phyloP scores from a whole-genome alignment of 1,140 invertebrate genomes.

The Neodiprion virginianus region DNA sequence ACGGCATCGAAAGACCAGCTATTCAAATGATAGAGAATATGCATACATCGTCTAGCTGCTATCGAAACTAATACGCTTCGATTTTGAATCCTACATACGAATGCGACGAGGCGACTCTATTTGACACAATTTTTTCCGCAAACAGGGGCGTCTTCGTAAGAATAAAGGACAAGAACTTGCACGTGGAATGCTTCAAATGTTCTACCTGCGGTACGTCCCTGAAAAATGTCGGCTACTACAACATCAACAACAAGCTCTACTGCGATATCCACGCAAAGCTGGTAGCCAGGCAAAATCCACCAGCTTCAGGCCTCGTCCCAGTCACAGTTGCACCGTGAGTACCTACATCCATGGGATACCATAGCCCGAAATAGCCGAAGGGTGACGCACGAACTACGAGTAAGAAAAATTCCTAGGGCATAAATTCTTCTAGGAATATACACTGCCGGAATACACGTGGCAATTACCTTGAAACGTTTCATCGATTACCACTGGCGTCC shows the following conservation, averaged over 20 bases:
- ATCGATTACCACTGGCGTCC: not conserved
- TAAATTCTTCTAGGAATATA: no score
- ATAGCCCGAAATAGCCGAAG: not conserved
- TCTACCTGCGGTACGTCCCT: conserved; percentile 92
- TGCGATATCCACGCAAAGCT: conserved; percentile 95
- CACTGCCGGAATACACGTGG: not conserved
- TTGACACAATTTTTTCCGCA: conserved; percentile 34
- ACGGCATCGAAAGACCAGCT: no score
- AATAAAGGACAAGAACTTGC: conserved; percentile 95
- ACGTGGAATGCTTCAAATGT: conserved; percentile 97
- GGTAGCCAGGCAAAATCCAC: conserved; percentile 83
- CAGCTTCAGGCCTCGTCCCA: conserved; percentile 74
- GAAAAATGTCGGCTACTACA: conserved; percentile 97
- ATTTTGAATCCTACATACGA: no score
- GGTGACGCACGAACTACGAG: not conserved
- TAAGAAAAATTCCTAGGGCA: not conserved
- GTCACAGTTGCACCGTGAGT: conserved; percentile 83
- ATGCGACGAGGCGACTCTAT: conserved; percentile 7
- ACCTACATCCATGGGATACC: not conserved
- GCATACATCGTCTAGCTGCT: no score
- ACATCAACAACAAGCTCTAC: conserved; percentile 94
- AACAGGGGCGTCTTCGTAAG: conserved; percentile 92
- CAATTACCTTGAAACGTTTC: not conserved
- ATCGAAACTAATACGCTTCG: no score
- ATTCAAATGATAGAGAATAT: no score